A percentile compares a stretch with the other conserved stretches of the same genome.
Conservation (phyloP, 2,113 vertebrate genomes). For the Microcebus lehilahytsara region DNA sequence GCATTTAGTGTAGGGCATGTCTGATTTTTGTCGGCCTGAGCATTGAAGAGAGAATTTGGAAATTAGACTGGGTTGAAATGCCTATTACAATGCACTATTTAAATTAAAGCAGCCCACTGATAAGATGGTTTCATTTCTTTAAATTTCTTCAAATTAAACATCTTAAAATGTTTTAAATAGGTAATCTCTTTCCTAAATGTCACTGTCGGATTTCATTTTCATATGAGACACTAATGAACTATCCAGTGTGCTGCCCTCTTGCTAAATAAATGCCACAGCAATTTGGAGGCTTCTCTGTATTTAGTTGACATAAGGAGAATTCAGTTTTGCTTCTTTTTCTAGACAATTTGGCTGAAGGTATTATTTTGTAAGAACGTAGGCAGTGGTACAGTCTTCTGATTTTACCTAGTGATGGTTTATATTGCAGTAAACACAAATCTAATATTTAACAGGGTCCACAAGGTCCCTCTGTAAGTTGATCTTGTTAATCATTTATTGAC, state of each 20-base stretch:
- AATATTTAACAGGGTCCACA: background rate
- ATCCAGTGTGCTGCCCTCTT: background rate
- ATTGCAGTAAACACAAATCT: slow-evolving; percentile 22
- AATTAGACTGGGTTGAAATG: background rate
- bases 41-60: background rate
- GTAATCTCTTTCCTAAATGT: slow-evolving; percentile 35
- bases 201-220: slow-evolving; percentile 30
- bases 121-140: slow-evolving; percentile 14
- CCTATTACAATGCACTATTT: background rate
- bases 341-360: slow-evolving; percentile 9
- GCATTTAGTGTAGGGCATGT: background rate
- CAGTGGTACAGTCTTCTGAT: background rate
- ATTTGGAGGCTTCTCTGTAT: slow-evolving; percentile 8
- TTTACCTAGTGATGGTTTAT: slow-evolving; percentile 4
- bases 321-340: slow-evolving; percentile 13
- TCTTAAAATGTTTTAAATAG: slow-evolving; percentile 40
- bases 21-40: background rate
- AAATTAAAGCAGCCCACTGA: slow-evolving; percentile 38
- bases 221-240: background rate
- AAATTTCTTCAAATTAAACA: slow-evolving; percentile 41
- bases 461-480: background rate
- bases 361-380: slow-evolving; percentile 24
- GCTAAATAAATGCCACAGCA: background rate
- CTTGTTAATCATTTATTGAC: slow-evolving; percentile 15
- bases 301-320: background rate